phyloP scores from a whole-genome alignment of 2,888 invertebrate species.

The Pristionchus exspectatus region DNA sequence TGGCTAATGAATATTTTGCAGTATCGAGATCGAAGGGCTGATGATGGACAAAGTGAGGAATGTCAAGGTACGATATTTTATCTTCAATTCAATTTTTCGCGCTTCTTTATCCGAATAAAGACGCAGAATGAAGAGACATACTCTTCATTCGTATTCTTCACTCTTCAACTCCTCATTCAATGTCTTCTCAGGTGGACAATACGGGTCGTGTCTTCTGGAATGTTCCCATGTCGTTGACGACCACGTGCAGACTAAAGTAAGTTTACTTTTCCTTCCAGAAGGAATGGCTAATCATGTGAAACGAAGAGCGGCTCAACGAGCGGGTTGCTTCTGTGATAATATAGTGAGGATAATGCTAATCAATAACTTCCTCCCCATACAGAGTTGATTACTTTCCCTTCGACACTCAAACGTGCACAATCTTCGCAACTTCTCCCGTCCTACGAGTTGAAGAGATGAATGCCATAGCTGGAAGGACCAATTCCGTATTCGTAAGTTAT shows the following conservation, averaged over 20 bases:
- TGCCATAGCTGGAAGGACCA: conserved; percentile 15
- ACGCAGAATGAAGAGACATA: background rate
- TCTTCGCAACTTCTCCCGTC: conserved; percentile 48
- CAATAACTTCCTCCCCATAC: background rate
- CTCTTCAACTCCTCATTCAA: background rate
- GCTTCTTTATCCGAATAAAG: too few relatives aligned
- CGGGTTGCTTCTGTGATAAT: too few relatives aligned
- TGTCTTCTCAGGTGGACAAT: conserved; percentile 26
- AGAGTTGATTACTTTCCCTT: conserved; percentile 47
- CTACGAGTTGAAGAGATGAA: conserved; percentile 38
- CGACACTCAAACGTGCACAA: conserved; percentile 51
- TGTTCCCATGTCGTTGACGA: conserved; percentile 44
- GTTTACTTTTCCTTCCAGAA: too few relatives aligned
- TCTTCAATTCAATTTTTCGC: background rate
- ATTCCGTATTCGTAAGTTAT: conserved; percentile 38
- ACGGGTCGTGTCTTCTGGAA: conserved; percentile 37
- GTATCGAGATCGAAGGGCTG: conserved; percentile 35
- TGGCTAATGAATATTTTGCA: background rate
- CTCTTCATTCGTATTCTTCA: background rate
- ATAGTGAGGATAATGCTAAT: too few relatives aligned
- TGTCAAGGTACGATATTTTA: background rate
- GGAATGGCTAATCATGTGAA: too few relatives aligned
- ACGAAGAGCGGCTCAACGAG: too few relatives aligned
- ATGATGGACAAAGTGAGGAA: conserved; percentile 52
- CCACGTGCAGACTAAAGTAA: conserved; percentile 22